These are phyloP conservation scores for Sturmia bella DNA, from an alignment of 2,888 invertebrate species.

Conservation along the genomic window DNA sequence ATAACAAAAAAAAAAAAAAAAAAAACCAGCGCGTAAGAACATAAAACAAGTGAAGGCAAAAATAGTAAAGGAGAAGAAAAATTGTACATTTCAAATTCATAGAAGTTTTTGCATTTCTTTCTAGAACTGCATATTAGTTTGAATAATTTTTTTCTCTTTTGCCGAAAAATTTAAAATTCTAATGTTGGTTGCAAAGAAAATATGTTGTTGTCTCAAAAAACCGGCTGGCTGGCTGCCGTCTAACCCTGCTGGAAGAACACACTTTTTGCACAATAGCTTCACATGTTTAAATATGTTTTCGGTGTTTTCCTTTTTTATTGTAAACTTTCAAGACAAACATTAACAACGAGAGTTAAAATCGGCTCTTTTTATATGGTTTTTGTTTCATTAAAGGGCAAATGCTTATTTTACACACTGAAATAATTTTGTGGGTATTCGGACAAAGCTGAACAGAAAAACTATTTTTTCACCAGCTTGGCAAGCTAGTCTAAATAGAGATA, in stretches of 20 bases:
- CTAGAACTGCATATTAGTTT: slow-evolving; percentile 20
- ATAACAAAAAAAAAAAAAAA: not conserved
- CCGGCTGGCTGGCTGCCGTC: slow-evolving; percentile 41
- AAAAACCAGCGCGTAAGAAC: slow-evolving; percentile 39
- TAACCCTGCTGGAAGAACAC: slow-evolving; percentile 26
- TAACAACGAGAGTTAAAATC: slow-evolving; percentile 6
- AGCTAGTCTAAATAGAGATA: too few relatives aligned
- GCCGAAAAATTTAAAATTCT: slow-evolving; percentile 6
- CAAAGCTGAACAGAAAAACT: too few relatives aligned
- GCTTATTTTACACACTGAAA: slow-evolving; percentile 12
- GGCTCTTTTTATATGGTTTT: not conserved
- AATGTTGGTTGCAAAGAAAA: not conserved
- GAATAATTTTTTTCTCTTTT: not conserved
- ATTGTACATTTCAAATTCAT: slow-evolving; percentile 48
- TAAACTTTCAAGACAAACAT: slow-evolving; percentile 24
- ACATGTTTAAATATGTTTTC: slow-evolving; percentile 19
- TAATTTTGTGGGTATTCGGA: not conserved
- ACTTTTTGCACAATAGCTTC: slow-evolving; percentile 30
- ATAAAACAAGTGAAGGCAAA: slow-evolving; percentile 15
- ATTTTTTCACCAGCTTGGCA: too few relatives aligned
- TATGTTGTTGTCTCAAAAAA: slow-evolving; percentile 38
- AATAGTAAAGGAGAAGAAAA: not conserved
- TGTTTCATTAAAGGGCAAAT: slow-evolving; percentile 18
- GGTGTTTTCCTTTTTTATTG: slow-evolving; percentile 41
- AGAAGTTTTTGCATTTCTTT: not conserved